phyloP scores from a whole-genome alignment of 2,113 vertebrate genomes.

The Equus przewalskii region DNA sequence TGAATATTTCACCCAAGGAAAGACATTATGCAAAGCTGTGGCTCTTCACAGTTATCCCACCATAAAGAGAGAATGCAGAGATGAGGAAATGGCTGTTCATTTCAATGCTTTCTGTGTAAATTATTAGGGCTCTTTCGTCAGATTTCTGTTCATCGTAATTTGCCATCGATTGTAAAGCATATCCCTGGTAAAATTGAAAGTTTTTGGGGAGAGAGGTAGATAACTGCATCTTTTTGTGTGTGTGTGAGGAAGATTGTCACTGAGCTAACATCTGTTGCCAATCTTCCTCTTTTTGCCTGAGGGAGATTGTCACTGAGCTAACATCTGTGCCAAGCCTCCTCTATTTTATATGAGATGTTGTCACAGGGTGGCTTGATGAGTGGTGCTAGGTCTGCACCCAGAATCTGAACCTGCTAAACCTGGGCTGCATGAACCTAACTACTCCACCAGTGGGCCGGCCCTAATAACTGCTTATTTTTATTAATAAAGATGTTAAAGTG shows the following conservation, averaged over 20 bases:
- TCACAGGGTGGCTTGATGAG: too few species aligned
- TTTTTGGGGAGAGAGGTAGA: accelerated
- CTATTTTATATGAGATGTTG: too few species aligned
- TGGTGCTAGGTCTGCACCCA: too few species aligned
- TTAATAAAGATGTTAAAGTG: background rate
- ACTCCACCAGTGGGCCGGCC: too few species aligned
- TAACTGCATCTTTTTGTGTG: background rate
- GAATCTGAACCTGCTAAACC: too few species aligned
- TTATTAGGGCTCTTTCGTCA: background rate
- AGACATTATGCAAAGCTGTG: background rate
- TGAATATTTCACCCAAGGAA: slow-evolving; percentile 11
- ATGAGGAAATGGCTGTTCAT: background rate
- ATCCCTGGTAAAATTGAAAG: background rate
- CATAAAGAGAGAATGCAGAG: background rate
- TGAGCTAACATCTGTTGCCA: too few species aligned
- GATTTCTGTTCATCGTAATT: background rate
- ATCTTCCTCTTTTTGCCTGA: too few species aligned
- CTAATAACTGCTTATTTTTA: background rate
- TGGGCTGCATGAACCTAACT: too few species aligned
- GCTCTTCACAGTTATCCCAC: background rate
- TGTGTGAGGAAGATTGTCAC: too few species aligned
- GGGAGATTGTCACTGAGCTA: too few species aligned
- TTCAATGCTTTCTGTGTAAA: background rate
- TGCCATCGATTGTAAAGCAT: background rate
- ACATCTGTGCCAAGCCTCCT: too few species aligned